A percentile compares a stretch with the other conserved stretches of the same genome.
Conservation (phyloP, 1,140 invertebrate species). For the Musca domestica region DNA sequence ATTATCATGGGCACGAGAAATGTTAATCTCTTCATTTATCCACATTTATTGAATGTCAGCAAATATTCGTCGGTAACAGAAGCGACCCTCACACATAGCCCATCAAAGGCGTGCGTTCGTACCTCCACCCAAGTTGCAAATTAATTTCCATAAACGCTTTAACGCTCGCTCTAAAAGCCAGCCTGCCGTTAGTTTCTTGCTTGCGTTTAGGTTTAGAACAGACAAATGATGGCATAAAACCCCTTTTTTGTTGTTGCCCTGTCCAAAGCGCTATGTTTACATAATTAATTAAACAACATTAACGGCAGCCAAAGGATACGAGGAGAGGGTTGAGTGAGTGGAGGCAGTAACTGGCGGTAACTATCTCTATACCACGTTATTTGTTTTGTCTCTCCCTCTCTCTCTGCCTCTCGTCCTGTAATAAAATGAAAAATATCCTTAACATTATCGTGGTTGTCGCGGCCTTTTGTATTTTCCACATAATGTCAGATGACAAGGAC, state of each 20-base stretch:
- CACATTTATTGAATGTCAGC: background rate
- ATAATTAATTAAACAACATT: constrained; percentile 51
- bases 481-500: background rate
- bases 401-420: too few relatives aligned
- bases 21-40: constrained; percentile 16
- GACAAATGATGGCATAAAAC: background rate
- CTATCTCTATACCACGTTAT: background rate
- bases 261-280: constrained; percentile 49
- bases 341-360: background rate
- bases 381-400: too few relatives aligned
- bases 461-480: background rate
- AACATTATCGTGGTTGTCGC: background rate
- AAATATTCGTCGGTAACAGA: background rate
- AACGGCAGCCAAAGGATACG: background rate
- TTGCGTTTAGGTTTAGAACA: background rate
- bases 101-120: too few relatives aligned
- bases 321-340: background rate
- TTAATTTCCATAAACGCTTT: constrained; percentile 48
- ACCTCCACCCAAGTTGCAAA: constrained; percentile 50
- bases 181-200: too few relatives aligned
- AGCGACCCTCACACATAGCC: background rate
- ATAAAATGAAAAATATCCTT: constrained; percentile 1
- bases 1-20: too few relatives aligned
- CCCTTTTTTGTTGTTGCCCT: background rate
- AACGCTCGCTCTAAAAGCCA: constrained; percentile 12